Base-by-base conservation (phyloP, 2,797 vertebrate genomes). In the Alosa sapidissima region DNA sequence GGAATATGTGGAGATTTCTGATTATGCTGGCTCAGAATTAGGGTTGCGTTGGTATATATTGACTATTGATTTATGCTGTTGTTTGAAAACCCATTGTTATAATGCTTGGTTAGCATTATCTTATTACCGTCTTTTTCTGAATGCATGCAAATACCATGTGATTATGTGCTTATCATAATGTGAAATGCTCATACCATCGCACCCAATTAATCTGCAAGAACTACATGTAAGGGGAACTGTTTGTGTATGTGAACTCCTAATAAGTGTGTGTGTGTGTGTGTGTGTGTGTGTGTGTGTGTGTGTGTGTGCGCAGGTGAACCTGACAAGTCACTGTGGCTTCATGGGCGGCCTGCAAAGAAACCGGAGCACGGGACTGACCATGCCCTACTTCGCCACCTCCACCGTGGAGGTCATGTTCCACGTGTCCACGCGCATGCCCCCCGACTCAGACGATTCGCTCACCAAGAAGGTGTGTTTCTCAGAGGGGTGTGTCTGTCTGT, bases 351-450 rank as follows among this genome's bases (percentile, higher is more conserved):
- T 99, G 68, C 98, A 99, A 89, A 96, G 96, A 93, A 99, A 99
- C 90, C 97, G 96, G 91, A 99, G 98, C 91, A 99, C 98, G 83
- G 98, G 98, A 72, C 91, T 98, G 90, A 98, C 97, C 88, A 98
- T 97, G 83, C 97, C 98, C 0, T 99, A 99, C 93, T 99, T 97
- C 89, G 97, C 98, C 95, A 99, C 97, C 85, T 99, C 98, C 87
- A 99, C 97, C 19, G 98, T 98, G 5, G 98, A 99, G 95, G 98
- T 98, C 83, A 97, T 99, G 94, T 99, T 97, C 93, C 98, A 99
- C 65, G 98, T 99, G 19, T 99, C 98, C 90, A 99, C 98, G 60
- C 97, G 98, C 93, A 99, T 99, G 98, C 97, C 97, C 87, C 98
- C 97, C 41, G 98, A 99, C 93, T 97, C 98, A 48, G 98, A 99